A percentile compares a stretch with the other conserved stretches of the same genome.
Conservation (phyloP, 2,113 vertebrate genomes). For the Perognathus longimembris region DNA sequence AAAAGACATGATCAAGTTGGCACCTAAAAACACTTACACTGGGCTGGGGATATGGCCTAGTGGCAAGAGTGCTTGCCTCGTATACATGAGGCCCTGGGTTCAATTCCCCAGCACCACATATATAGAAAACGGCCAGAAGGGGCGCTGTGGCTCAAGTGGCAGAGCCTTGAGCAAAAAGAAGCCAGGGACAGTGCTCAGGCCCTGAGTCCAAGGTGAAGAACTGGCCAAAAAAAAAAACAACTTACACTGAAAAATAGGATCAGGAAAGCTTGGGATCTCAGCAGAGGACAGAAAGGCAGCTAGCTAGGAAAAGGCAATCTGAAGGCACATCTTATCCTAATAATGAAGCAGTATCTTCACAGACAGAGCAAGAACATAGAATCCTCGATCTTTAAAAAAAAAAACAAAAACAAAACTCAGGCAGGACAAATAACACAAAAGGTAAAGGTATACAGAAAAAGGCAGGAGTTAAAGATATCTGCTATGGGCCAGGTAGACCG, state of each 20-base stretch:
- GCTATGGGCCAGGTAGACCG: neutral
- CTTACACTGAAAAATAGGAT: slow-evolving; percentile 1
- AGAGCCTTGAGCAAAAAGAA: too few relatives aligned
- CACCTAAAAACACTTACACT: slow-evolving; percentile 1
- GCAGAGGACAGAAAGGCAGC: slow-evolving; percentile 29
- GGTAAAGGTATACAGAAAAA: neutral
- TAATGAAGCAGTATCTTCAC: slow-evolving; percentile 27
- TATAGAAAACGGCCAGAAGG: too few relatives aligned
- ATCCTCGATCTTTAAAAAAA: neutral
- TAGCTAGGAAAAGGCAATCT: slow-evolving; percentile 50
- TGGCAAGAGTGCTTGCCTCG: too few relatives aligned
- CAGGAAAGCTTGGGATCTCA: slow-evolving; percentile 37
- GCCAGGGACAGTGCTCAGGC: too few relatives aligned
- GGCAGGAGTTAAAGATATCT: neutral
- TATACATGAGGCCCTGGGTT: too few relatives aligned
- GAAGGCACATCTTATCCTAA: slow-evolving; percentile 49
- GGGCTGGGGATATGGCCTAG: too few relatives aligned
- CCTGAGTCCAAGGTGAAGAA: too few relatives aligned
- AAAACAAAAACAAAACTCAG: slow-evolving; percentile 8
- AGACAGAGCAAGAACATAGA: neutral
- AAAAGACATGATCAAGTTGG: neutral
- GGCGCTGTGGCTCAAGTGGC: too few relatives aligned
- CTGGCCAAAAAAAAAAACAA: too few relatives aligned
- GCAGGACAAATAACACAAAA: neutral
- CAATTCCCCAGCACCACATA: too few relatives aligned